Percentiles rank a stretch among this genome's conserved stretches.
Evolutionary conservation across 1,140 invertebrate species (phyloP).

Genomic region (Nasonia longicornis): DNA sequence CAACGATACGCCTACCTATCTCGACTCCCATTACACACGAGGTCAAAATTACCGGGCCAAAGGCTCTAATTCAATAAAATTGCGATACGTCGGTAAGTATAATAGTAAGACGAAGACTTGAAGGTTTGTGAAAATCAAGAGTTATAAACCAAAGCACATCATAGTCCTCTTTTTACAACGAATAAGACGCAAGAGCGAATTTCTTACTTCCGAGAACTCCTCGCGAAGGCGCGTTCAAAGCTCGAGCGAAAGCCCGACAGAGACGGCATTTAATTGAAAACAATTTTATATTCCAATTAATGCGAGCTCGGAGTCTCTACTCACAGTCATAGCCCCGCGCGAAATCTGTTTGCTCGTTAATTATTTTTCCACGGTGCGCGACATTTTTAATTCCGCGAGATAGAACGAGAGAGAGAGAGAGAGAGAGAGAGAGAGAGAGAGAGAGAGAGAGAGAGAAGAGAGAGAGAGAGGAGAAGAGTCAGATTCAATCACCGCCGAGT

Average conservation of each 20-base stretch:
- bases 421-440: conserved; percentile 3
- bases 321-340: neutral
- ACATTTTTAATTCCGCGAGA: conserved; percentile 38
- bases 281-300: conserved; percentile 44
- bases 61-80: too few species aligned
- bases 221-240: neutral
- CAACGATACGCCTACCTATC: neutral
- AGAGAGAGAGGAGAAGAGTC: neutral
- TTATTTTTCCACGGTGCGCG: conserved; percentile 31
- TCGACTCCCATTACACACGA: too few species aligned
- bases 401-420: conserved; percentile 5
- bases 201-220: neutral
- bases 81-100: too few species aligned
- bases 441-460: neutral
- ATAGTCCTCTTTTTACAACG: too few species aligned
- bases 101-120: too few species aligned
- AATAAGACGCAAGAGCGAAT: too few species aligned
- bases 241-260: neutral
- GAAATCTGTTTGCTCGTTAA: conserved; percentile 41
- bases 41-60: too few species aligned
- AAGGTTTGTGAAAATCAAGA: too few species aligned
- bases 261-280: conserved; percentile 36
- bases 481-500: conserved; percentile 31
- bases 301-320: neutral
- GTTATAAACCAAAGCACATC: too few species aligned